These are phyloP conservation scores for Volucella zonaria DNA, from an alignment of 2,888 invertebrate species.

Conservation along the genomic window DNA sequence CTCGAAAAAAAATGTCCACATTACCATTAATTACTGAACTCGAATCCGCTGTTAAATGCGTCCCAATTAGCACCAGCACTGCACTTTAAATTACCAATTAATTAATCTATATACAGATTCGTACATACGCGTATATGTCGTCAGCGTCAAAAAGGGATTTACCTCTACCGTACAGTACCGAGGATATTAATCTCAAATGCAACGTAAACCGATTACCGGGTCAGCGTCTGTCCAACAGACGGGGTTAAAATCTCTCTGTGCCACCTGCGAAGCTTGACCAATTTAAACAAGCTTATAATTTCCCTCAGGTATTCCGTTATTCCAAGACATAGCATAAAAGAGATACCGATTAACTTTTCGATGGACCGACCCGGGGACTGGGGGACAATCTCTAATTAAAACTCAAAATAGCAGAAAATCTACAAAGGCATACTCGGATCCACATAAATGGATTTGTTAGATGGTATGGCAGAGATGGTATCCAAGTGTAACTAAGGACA, in stretches of 20 bases:
- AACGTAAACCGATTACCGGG: conserved; percentile 71
- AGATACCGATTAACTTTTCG: conserved; percentile 35
- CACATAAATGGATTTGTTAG: not conserved
- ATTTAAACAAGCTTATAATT: conserved; percentile 74
- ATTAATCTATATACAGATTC: conserved; percentile 41
- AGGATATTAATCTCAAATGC: conserved; percentile 67
- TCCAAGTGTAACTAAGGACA: conserved; percentile 9
- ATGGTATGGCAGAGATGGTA: not conserved
- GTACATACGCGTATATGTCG: too few relatives aligned
- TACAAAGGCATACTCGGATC: conserved; percentile 53
- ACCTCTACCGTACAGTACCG: conserved; percentile 35
- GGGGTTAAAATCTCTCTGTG: conserved; percentile 17
- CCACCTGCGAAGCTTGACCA: conserved; percentile 68
- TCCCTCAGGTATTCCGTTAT: conserved; percentile 68
- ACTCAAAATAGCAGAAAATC: conserved; percentile 71
- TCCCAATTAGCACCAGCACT: conserved; percentile 50
- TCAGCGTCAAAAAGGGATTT: too few relatives aligned
- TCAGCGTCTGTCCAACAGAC: conserved; percentile 33
- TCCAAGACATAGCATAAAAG: conserved; percentile 30
- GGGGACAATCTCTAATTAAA: conserved; percentile 65
- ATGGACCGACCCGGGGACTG: not conserved
- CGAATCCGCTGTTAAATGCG: conserved; percentile 8
- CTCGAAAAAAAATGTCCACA: too few relatives aligned
- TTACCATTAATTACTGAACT: too few relatives aligned
- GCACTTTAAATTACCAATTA: conserved; percentile 59